Conservation (phyloP, 2,113 vertebrate genomes). For the Scartelaos histophorus region DNA sequence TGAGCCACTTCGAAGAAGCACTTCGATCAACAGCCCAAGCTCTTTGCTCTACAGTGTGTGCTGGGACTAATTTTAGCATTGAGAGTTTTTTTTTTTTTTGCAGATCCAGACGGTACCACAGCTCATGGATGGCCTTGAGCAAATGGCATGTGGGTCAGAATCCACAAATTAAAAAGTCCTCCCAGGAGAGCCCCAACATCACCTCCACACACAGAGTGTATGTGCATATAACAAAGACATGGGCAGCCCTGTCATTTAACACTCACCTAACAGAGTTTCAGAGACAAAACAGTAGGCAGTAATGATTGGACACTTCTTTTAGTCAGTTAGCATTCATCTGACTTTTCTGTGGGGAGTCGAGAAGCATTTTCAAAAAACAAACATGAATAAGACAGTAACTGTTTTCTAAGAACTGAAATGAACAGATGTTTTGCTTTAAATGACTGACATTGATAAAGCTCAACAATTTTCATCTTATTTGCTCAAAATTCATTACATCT, state of each 20-base stretch:
- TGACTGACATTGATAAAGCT: conserved; percentile 34
- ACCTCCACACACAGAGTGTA: conserved; percentile 52
- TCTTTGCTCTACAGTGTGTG: conserved; percentile 41
- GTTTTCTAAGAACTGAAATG: conserved; percentile 59
- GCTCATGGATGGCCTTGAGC: conserved; percentile 69
- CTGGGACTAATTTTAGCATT: conserved; percentile 68
- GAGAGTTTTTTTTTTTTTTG: conserved; percentile 60
- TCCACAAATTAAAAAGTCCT: conserved; percentile 73
- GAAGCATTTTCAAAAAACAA: conserved; percentile 55
- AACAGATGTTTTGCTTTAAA: conserved; percentile 52
- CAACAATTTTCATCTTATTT: conserved; percentile 17
- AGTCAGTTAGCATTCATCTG: conserved; percentile 49
- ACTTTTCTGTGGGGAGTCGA: conserved; percentile 56
- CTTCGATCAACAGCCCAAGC: conserved; percentile 27
- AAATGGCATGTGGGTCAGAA: conserved; percentile 67
- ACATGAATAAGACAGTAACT: conserved; percentile 57
- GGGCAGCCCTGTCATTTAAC: conserved; percentile 49
- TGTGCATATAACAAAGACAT: conserved; percentile 64
- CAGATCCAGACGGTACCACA: conserved; percentile 56
- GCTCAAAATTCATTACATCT: conserved; percentile 28
- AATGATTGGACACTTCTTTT: conserved; percentile 62
- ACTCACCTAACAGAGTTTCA: conserved; percentile 42
- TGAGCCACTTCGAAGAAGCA: conserved; percentile 23
- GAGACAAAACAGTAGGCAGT: conserved; percentile 30
- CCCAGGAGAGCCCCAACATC: conserved; percentile 56